Base-by-base conservation (phyloP, 2,113 vertebrate species). In the Entomyzon cyanotis region DNA sequence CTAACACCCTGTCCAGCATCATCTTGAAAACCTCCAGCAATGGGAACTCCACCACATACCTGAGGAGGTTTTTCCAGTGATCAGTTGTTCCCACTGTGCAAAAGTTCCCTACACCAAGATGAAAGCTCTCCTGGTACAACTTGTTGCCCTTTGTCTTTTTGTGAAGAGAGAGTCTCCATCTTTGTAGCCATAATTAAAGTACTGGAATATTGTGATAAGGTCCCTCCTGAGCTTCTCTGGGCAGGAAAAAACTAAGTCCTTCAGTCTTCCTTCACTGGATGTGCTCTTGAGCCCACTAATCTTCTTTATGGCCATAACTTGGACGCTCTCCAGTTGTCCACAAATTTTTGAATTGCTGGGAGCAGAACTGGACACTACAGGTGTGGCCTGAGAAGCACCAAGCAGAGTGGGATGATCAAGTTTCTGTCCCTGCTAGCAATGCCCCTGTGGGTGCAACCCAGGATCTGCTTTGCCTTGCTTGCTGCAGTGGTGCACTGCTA, bases 161-260 rank as follows among this genome's bases (percentile, higher is more conserved):
- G 11, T 39, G 46, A 70, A 60, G 33, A 73, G 25, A 49, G 8
- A 60, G 17, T 30, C 5, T 58, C 33, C 3, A 22, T 65, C 21
- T 11, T 52, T 74, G 24, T 33, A 75, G 56, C 22, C 8, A 9
- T 4, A 10, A 7, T 69, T 33, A 63, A 63, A 28, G 11, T 33
- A 67, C 9, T 35, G 52, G 5, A 80, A 25, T 46, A 76, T 8
- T 50, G 21, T 53, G 12, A 27, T 71, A 42, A 69, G 19, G 16
- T 21, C 3, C 3, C 10, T 8, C 7, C 3, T 0, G 0, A 58
- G 42, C 22, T 82, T 46, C 33, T 62, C 7, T 2, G 33, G n/a
- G 42, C 18, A 31, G 59, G 24, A 59, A 63, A 27, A 41, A 42
- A 18, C 4, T 0, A 56, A 35, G 23, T 67, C 30, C 11, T 69